Percentiles rank a stretch among this genome's conserved stretches.
Conservation (phyloP, 2,113 vertebrate genomes). For the Cololabis saira region DNA sequence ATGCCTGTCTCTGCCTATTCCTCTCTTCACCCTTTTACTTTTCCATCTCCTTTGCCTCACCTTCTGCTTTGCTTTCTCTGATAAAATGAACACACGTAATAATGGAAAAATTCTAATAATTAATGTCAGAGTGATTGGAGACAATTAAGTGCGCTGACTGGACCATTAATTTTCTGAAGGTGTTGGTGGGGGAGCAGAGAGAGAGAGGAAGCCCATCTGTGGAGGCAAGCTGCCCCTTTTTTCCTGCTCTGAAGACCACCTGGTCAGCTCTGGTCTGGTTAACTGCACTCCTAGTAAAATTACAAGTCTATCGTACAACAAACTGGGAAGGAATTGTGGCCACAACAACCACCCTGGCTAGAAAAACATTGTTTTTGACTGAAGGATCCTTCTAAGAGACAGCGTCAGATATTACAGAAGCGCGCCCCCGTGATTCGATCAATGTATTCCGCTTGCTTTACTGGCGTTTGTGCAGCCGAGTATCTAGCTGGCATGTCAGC, state of each 20-base stretch:
- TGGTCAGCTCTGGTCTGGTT: slow-evolving; percentile 28
- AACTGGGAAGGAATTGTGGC: background rate
- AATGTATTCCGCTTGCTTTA: slow-evolving; percentile 18
- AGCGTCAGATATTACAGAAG: slow-evolving; percentile 13
- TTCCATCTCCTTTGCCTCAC: slow-evolving; percentile 35
- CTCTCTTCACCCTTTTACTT: slow-evolving; percentile 47
- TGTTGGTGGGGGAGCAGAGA: slow-evolving; percentile 34
- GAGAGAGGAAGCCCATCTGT: slow-evolving; percentile 13
- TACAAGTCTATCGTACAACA: slow-evolving; percentile 23
- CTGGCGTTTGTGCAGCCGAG: slow-evolving; percentile 33
- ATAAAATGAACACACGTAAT: slow-evolving; percentile 62
- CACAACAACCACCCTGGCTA: background rate
- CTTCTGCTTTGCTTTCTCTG: slow-evolving; percentile 57
- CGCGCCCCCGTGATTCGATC: slow-evolving; percentile 26
- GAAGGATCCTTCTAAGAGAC: background rate
- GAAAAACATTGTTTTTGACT: slow-evolving; percentile 24
- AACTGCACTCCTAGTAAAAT: slow-evolving; percentile 14
- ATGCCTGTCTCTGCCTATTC: slow-evolving; percentile 55
- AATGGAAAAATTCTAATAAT: slow-evolving; percentile 82
- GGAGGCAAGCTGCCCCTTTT: background rate
- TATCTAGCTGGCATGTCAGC: slow-evolving; percentile 21
- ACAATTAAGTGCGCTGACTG: slow-evolving; percentile 83
- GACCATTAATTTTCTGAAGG: slow-evolving; percentile 81
- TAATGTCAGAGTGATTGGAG: slow-evolving; percentile 84
- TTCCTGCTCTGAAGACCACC: slow-evolving; percentile 27